phyloP scores from a whole-genome alignment of 2,888 invertebrate species.

The Helobdella robusta region DNA sequence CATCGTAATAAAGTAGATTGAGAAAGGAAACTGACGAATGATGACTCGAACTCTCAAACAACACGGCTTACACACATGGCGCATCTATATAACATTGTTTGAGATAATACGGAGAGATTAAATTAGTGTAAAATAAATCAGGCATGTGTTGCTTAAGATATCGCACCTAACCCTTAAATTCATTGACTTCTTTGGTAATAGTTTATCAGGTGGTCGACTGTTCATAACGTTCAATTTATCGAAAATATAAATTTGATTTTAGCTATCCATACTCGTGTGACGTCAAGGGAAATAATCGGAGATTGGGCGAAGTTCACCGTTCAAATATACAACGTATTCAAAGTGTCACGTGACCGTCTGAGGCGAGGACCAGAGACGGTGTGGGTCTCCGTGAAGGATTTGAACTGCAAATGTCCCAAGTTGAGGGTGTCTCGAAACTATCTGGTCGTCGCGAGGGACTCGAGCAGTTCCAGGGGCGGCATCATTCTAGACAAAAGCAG shows the following conservation, averaged over 20 bases:
- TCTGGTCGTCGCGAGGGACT: constrained; percentile 29
- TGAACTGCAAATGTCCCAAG: constrained; percentile 93
- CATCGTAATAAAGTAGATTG: too few species aligned
- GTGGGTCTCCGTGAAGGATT: constrained; percentile 75
- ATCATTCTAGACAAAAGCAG: constrained; percentile 29
- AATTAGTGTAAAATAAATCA: too few species aligned
- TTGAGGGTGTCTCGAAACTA: constrained; percentile 57
- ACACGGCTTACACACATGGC: too few species aligned
- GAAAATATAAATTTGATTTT: constrained; percentile 46
- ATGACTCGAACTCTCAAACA: too few species aligned
- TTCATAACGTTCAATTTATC: too few species aligned
- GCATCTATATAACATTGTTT: too few species aligned
- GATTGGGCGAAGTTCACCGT: constrained; percentile 80
- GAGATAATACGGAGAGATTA: too few species aligned
- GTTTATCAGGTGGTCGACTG: too few species aligned
- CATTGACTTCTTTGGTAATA: too few species aligned
- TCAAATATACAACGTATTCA: constrained; percentile 64
- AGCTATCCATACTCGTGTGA: constrained; percentile 85
- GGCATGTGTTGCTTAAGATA: too few species aligned
- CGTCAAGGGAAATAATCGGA: constrained; percentile 63
- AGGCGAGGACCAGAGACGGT: constrained; percentile 69
- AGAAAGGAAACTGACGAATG: too few species aligned
- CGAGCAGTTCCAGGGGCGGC: constrained; percentile 26
- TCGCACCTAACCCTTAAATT: too few species aligned
- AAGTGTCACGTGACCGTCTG: constrained; percentile 57